Percentiles rank a stretch among this genome's conserved stretches.
These are phyloP conservation scores for Patiria miniata DNA, from an alignment of 35 echinoderm and acorn worm genomes.

Conservation along the genomic window DNA sequence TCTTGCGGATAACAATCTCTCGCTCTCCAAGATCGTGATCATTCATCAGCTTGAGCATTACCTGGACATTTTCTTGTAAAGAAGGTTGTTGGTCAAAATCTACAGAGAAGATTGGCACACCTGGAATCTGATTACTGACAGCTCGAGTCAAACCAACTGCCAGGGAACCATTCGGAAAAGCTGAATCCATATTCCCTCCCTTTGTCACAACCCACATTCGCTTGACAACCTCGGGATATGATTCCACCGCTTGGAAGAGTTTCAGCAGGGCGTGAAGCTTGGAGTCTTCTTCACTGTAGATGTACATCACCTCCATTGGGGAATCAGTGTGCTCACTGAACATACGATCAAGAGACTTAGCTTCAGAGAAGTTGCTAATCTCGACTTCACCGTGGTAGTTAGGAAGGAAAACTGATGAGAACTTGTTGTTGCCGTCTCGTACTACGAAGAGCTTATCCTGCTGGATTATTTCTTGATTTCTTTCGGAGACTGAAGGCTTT, in stretches of 20 bases:
- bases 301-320: slow-evolving; percentile 45
- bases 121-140: slow-evolving; percentile 67
- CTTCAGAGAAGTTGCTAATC: slow-evolving; percentile 21
- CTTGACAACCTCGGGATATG: slow-evolving; percentile 41
- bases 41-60: neutral
- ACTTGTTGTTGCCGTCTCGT: slow-evolving; percentile 38
- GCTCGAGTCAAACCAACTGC: slow-evolving; percentile 64
- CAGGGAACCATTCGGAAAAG: slow-evolving; percentile 16
- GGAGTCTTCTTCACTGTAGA: slow-evolving; percentile 49
- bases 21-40: slow-evolving; percentile 44
- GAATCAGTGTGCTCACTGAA: slow-evolving; percentile 23
- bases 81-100: neutral
- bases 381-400: slow-evolving; percentile 7
- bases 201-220: slow-evolving; percentile 71
- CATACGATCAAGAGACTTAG: slow-evolving; percentile 17
- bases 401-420: neutral
- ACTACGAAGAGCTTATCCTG: slow-evolving; percentile 62
- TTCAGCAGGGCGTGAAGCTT: slow-evolving; percentile 49
- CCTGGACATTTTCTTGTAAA: neutral
- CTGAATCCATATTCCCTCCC: neutral
- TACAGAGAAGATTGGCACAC: slow-evolving; percentile 43
- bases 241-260: slow-evolving; percentile 50
- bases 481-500: slow-evolving; percentile 36
- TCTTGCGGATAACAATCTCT: slow-evolving; percentile 39
- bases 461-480: neutral